A percentile compares a stretch with the other conserved stretches of the same genome.
phyloP scores from a whole-genome alignment of 2,888 invertebrate species.

The Agrochola litura region DNA sequence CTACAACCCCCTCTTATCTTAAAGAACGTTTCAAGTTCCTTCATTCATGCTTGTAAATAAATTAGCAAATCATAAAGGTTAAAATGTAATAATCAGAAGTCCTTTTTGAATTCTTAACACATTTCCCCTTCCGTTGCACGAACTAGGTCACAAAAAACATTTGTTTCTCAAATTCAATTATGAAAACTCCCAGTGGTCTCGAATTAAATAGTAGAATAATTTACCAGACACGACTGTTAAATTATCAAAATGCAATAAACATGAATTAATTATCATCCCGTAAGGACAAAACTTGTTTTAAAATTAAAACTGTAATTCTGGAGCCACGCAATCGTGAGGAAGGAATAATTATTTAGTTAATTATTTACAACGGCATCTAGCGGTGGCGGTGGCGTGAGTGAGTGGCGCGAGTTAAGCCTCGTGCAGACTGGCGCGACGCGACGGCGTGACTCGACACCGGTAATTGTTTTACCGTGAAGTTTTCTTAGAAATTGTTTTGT shows the following conservation, averaged over 20 bases:
- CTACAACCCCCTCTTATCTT: no score
- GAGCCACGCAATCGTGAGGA: constrained; percentile 29
- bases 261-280: constrained; percentile 51
- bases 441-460: no score
- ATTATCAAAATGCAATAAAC: constrained; percentile 62
- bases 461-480: no score
- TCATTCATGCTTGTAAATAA: neutral
- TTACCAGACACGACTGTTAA: constrained; percentile 45
- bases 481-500: no score
- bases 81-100: neutral
- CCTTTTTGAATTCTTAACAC: constrained; percentile 22
- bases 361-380: constrained; percentile 35
- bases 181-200: constrained; percentile 43
- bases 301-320: constrained; percentile 43
- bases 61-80: neutral
- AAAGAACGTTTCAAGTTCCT: no score
- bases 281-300: constrained; percentile 37
- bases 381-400: neutral
- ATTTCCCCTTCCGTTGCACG: neutral
- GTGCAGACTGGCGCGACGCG: no score
- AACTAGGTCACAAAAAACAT: constrained; percentile 29
- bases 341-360: constrained; percentile 63
- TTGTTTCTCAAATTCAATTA: constrained; percentile 61
- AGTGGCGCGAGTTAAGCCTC: neutral
- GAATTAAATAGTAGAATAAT: constrained; percentile 49